Percentiles rank a stretch among this genome's conserved stretches.
Evolutionary conservation across 2,888 invertebrate species (phyloP).

Genomic region (Agapetus fuscipes): DNA sequence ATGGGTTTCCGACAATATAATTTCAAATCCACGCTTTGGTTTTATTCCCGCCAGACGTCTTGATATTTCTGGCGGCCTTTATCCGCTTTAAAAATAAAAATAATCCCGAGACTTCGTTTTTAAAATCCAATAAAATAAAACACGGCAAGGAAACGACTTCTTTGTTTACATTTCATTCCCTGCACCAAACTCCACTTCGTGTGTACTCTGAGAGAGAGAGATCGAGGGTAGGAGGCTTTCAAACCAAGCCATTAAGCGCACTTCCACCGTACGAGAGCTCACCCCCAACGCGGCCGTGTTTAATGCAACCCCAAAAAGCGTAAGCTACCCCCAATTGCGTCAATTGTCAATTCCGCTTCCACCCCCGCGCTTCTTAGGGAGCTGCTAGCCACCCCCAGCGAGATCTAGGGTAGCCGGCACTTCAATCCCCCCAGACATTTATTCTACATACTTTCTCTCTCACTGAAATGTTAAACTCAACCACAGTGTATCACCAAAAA

Average conservation of each 20-base stretch:
- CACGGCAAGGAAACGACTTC: constrained; percentile 4
- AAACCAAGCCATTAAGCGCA: constrained; percentile 2
- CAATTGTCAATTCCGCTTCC: constrained; percentile 21
- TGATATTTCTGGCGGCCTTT: no score
- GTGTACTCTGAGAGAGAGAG: background rate
- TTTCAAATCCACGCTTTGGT: no score
- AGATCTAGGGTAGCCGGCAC: no score
- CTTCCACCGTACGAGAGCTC: background rate
- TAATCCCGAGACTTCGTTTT: no score
- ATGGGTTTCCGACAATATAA: no score
- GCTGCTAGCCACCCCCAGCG: no score
- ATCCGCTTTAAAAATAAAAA: no score
- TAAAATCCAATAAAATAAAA: background rate
- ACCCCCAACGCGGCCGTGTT: constrained; percentile 9
- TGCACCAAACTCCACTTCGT: background rate
- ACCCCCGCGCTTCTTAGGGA: constrained; percentile 8
- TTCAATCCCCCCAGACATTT: no score
- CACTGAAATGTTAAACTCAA: no score
- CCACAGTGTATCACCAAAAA: no score
- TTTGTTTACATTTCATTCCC: constrained; percentile 12
- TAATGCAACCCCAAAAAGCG: constrained; percentile 22
- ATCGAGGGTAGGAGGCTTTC: background rate
- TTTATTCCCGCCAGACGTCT: no score
- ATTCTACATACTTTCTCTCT: no score
- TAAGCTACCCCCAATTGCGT: constrained; percentile 22